These are phyloP conservation scores for Coelopa pilipes DNA, from an alignment of 2,888 invertebrate genomes.

Conservation along the genomic window DNA sequence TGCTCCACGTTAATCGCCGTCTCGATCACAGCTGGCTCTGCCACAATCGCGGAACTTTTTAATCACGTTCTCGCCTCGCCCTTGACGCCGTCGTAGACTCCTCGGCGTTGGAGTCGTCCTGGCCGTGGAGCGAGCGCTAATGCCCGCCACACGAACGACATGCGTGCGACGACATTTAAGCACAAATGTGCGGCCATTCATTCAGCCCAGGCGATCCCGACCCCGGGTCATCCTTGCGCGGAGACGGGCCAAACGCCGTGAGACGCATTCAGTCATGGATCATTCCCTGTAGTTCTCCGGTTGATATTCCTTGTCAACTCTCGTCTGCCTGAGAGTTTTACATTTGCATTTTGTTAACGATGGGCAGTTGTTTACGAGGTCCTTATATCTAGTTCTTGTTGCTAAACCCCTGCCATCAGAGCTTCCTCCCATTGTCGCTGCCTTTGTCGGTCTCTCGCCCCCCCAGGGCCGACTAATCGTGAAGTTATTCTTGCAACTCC, in stretches of 20 bases:
- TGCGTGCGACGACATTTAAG: conserved; percentile 33
- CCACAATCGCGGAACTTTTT: too few relatives aligned
- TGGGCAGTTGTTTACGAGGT: too few relatives aligned
- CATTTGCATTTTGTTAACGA: neutral
- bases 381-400: too few relatives aligned
- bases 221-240: too few relatives aligned
- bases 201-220: neutral
- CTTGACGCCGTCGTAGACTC: neutral
- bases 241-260: neutral
- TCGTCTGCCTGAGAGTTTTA: too few relatives aligned
- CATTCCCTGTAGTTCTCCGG: too few relatives aligned
- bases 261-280: too few relatives aligned
- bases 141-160: conserved; percentile 30
- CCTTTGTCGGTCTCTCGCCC: too few relatives aligned
- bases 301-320: too few relatives aligned
- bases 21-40: too few relatives aligned
- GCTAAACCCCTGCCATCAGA: neutral
- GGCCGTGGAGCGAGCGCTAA: too few relatives aligned
- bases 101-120: neutral
- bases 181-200: conserved; percentile 2
- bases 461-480: conserved; percentile 25
- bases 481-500: neutral
- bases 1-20: too few relatives aligned
- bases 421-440: neutral
- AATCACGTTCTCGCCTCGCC: neutral